phyloP scores from a whole-genome alignment of 2,888 invertebrate genomes.

The Caenorhabditis plicata region DNA sequence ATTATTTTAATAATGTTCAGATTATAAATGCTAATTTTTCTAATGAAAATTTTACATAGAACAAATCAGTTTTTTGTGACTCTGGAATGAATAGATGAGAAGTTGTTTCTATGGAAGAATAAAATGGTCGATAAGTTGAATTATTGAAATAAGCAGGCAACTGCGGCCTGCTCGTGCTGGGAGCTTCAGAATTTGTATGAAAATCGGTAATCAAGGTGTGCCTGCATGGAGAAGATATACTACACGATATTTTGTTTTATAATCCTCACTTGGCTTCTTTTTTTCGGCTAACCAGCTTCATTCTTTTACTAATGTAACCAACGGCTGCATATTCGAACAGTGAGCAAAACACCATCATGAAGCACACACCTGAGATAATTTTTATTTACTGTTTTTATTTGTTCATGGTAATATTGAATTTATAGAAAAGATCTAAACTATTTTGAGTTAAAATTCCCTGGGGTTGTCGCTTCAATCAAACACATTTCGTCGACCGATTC shows the following conservation, averaged over 20 bases:
- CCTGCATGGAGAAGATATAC: no score
- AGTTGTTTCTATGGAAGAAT: constrained; percentile 50
- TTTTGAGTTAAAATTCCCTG: no score
- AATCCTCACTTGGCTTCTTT: no score
- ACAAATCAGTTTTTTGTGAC: constrained; percentile 28
- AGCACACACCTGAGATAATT: constrained; percentile 72
- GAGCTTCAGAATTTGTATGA: neutral
- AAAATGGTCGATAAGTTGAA: constrained; percentile 54
- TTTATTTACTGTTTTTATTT: neutral
- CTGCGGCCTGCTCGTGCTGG: constrained; percentile 2
- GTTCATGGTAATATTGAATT: no score
- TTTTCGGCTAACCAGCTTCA: constrained; percentile 41
- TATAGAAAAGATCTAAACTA: no score
- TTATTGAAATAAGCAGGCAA: constrained; percentile 46
- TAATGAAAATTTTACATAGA: no score
- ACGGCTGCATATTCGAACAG: constrained; percentile 94
- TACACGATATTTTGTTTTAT: no score
- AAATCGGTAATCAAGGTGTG: neutral
- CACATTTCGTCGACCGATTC: neutral
- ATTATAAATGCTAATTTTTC: no score
- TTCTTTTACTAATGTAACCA: constrained; percentile 86
- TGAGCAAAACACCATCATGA: constrained; percentile 98
- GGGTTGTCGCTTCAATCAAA: no score
- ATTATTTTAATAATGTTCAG: no score
- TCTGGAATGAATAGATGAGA: constrained; percentile 46